Evolutionary conservation across 2,797 vertebrate species (phyloP).

Genomic region (Pantherophis alleghaniensis): DNA sequence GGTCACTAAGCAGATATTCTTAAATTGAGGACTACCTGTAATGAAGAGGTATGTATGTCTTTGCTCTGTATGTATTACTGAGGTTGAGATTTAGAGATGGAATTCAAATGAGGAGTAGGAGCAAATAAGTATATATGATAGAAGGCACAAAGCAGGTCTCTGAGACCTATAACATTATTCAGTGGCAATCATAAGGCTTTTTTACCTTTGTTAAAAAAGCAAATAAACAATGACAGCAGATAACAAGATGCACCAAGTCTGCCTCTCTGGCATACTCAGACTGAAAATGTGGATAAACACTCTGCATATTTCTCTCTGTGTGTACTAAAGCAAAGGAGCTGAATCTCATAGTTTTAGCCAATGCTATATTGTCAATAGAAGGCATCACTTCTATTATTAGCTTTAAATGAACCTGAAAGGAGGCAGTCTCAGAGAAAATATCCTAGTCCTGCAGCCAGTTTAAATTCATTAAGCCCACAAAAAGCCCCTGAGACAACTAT

Average conservation of each 20-base stretch:
- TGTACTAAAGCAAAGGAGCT: constrained; percentile 12
- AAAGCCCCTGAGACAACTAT: background rate
- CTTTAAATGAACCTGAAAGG: constrained; percentile 10
- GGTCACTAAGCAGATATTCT: background rate
- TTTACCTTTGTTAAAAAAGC: constrained; percentile 32
- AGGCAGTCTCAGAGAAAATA: constrained; percentile 21
- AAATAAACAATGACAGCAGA: constrained; percentile 10
- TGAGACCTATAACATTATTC: constrained; percentile 27
- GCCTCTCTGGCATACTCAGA: background rate
- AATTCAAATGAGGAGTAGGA: background rate
- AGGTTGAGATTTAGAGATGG: background rate
- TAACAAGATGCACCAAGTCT: background rate
- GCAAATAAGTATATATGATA: background rate
- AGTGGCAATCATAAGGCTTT: background rate
- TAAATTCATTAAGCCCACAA: constrained; percentile 38
- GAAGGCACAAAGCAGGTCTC: background rate
- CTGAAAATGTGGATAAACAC: constrained; percentile 25
- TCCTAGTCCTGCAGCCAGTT: background rate
- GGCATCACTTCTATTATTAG: constrained; percentile 24
- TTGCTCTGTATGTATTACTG: background rate
- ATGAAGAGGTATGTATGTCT: background rate
- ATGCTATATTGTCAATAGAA: constrained; percentile 18
- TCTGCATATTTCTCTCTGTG: background rate
- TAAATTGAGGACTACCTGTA: background rate
- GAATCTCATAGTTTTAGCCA: constrained; percentile 21